Conservation (phyloP, 2,888 invertebrate species). For the Erpobdella octoculata region DNA sequence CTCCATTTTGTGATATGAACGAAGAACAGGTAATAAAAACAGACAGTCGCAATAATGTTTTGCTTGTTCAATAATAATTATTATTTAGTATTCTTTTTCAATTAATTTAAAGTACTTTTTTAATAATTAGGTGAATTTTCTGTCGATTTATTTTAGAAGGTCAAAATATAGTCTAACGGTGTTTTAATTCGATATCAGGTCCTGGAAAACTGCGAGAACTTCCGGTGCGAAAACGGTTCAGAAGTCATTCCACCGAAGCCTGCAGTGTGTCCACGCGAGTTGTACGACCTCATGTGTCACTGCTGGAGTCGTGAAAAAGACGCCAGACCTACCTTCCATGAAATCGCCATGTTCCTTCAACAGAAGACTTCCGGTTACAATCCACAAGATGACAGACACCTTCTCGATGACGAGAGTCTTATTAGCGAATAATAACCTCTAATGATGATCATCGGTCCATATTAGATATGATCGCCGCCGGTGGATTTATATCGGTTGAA, state of each 20-base stretch:
- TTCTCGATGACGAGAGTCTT: constrained; percentile 1
- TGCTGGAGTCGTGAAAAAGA: constrained; percentile 77
- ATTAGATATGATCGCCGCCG: no score
- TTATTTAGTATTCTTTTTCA: neutral
- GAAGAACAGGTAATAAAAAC: constrained; percentile 57
- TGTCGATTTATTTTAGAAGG: neutral
- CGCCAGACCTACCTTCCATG: constrained; percentile 75
- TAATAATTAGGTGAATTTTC: neutral
- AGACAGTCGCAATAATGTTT: no score
- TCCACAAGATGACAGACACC: constrained; percentile 43
- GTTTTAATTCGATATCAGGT: constrained; percentile 57
- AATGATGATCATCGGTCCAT: no score
- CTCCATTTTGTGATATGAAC: constrained; percentile 69
- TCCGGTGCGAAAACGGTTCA: constrained; percentile 59
- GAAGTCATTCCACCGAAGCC: constrained; percentile 62
- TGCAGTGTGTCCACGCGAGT: constrained; percentile 71
- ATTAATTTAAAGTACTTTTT: neutral
- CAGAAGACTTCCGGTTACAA: constrained; percentile 51
- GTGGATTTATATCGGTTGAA: no score
- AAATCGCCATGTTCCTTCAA: constrained; percentile 75
- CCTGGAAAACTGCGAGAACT: constrained; percentile 69
- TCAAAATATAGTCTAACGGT: neutral
- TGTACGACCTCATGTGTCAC: constrained; percentile 81
- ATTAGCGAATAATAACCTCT: constrained; percentile 11
- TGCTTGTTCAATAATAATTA: neutral